phyloP scores from a whole-genome alignment of 2,797 vertebrate species.

The Enteromius unitaeniatus region DNA sequence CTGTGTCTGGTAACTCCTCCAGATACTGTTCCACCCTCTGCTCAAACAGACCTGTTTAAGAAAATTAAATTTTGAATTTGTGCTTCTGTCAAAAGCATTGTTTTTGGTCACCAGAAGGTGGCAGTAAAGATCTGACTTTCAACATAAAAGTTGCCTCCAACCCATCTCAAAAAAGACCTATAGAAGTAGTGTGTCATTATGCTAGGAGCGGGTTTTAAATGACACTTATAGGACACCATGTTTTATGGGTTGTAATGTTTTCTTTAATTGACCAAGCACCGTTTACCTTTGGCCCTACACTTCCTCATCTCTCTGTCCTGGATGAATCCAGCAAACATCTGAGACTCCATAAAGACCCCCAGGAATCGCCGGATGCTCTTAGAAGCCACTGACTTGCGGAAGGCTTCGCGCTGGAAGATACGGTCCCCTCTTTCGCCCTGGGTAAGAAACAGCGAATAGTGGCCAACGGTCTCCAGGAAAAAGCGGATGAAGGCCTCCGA shows the following conservation, averaged over 20 bases:
- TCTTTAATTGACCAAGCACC: background rate
- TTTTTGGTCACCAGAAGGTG: constrained; percentile 49
- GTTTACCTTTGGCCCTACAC: constrained; percentile 93
- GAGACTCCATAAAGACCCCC: constrained; percentile 99
- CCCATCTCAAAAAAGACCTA: background rate
- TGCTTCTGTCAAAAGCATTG: background rate
- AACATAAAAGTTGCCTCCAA: background rate
- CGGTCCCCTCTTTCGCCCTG: constrained; percentile 93
- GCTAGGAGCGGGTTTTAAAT: background rate
- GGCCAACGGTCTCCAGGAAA: constrained; percentile 98
- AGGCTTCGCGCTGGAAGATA: constrained; percentile 93
- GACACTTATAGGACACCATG: background rate
- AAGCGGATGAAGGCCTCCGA: constrained; percentile 98
- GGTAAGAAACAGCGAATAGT: constrained; percentile 96
- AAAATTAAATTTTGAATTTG: background rate
- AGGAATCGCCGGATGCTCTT: constrained; percentile 98
- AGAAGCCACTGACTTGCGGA: constrained; percentile 97
- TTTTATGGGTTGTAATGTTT: background rate
- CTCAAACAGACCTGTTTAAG: constrained; percentile 90
- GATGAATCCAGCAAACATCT: constrained; percentile 99
- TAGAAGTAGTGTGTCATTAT: background rate
- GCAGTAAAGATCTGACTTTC: constrained; percentile 41
- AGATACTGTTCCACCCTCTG: constrained; percentile 96
- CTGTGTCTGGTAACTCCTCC: constrained; percentile 96
- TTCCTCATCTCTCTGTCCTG: constrained; percentile 97